A percentile compares a stretch with the other conserved stretches of the same genome.
These are phyloP conservation scores for Cottus gobio DNA, from an alignment of 2,113 vertebrate species.

Conservation along the genomic window DNA sequence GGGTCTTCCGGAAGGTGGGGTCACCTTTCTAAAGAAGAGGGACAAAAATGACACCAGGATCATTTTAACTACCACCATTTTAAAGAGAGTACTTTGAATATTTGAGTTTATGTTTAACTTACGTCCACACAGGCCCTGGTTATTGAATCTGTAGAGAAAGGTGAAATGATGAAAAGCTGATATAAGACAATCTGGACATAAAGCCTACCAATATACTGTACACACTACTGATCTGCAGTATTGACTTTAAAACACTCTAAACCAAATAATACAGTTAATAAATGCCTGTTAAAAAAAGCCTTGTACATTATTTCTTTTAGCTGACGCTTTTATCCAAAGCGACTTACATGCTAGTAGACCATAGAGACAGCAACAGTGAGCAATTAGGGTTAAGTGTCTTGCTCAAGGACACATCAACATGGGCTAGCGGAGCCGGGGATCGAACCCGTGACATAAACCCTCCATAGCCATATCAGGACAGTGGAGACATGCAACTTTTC, in stretches of 20 bases:
- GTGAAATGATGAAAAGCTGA: neutral
- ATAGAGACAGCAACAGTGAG: no score
- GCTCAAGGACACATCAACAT: no score
- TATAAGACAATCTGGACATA: neutral
- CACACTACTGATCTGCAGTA: neutral
- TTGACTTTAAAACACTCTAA: neutral
- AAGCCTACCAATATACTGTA: neutral
- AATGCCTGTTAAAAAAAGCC: no score
- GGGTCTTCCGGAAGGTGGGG: neutral
- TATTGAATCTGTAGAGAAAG: conserved; percentile 11
- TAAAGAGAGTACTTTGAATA: neutral
- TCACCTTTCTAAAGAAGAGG: conserved; percentile 9
- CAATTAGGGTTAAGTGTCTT: no score
- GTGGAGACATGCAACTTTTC: neutral
- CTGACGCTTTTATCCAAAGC: no score
- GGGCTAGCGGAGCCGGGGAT: no score
- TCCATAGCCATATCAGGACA: neutral
- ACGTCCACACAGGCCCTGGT: neutral
- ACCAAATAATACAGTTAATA: neutral
- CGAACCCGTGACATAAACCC: no score
- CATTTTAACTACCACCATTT: neutral
- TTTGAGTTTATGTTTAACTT: conserved; percentile 1
- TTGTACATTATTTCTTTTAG: no score
- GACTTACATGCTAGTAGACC: no score
- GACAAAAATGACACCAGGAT: neutral